Base-by-base conservation (phyloP, 1,140 invertebrate genomes). In the Portunus trituberculatus region DNA sequence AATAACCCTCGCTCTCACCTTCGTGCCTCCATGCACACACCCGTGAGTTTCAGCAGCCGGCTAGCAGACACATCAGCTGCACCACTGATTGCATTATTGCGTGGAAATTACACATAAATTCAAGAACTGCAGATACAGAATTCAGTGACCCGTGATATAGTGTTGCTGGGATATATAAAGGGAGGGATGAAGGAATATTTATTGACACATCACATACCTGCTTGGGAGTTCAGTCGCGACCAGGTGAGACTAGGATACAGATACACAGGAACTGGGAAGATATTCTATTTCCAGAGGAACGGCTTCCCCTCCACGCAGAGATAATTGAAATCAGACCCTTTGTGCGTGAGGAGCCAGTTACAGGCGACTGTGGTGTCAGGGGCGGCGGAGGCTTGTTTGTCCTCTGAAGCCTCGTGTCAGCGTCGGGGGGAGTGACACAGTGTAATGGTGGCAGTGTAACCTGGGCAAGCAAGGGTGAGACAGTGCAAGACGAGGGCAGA, bases 251-350 rank as follows among this genome's bases (percentile, higher is more conserved):
- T 25, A n/a, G 67, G 3, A 76, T 76, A 25, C 67, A 76, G 67
- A 76, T n/a, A 76, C 67, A n/a, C 67, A 7, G 67, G 67, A 1
- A 76, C 20, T 76, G 67, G 67, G 20, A n/a, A 76, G 67, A 76
- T 76, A 76, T 76, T 76, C 67, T 76, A 76, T 76, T 76, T 76
- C 67, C 67, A 76, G 67, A 76, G 12, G 10, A 76, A 25, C 67
- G n/a, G 67, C 67, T 76, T 76, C 67, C 67, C 67, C 67, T 76
- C 20, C 67, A 76, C 67, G n/a, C 67, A n/a, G 67, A 76, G 67
- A 76, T 76, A 76, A 76, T 76, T 76, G 67, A 76, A 76, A 76
- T 76, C 67, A 76, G 67, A 76, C 67, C 16, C 25, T 76, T 7
- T 12, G n/a, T n/a, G 67, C 25, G 67, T 7, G 20, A n/a, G 67